phyloP scores from a whole-genome alignment of 2,797 vertebrate species.

The Streptopelia turtur region DNA sequence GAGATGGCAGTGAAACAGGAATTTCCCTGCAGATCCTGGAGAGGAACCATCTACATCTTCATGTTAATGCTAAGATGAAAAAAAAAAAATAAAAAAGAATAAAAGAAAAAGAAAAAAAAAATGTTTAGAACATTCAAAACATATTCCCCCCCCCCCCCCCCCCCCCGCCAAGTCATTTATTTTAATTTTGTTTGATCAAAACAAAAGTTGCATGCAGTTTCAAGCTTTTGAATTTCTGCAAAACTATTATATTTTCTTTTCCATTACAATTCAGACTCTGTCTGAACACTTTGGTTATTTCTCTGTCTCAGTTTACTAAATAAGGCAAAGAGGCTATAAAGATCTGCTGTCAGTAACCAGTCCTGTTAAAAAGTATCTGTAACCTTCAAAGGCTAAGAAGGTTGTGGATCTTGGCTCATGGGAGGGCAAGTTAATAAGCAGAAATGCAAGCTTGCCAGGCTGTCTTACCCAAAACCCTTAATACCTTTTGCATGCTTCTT shows the following conservation, averaged over 20 bases:
- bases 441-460: conserved; percentile 17
- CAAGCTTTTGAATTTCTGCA: neutral
- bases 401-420: conserved; percentile 1
- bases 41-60: neutral
- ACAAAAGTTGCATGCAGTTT: neutral
- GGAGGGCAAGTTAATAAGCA: conserved; percentile 26
- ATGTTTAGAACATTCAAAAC: neutral
- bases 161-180: neutral
- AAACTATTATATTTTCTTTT: neutral
- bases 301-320: neutral
- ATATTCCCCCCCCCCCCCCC: too few species aligned
- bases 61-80: rapidly evolving
- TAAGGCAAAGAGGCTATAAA: neutral
- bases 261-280: neutral
- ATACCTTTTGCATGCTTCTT: conserved; percentile 32
- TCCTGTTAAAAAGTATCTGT: neutral
- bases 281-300: neutral
- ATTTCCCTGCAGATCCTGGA: neutral
- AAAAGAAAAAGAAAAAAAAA: neutral
- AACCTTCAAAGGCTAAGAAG: conserved; percentile 40
- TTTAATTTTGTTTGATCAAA: neutral
- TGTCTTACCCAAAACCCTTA: neutral
- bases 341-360: neutral
- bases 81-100: neutral
- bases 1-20: neutral